Evolutionary conservation across 2,797 vertebrate species (phyloP), one percentile per base, ranked within the genome.

Genomic region (Chaetodon trifasciatus): DNA sequence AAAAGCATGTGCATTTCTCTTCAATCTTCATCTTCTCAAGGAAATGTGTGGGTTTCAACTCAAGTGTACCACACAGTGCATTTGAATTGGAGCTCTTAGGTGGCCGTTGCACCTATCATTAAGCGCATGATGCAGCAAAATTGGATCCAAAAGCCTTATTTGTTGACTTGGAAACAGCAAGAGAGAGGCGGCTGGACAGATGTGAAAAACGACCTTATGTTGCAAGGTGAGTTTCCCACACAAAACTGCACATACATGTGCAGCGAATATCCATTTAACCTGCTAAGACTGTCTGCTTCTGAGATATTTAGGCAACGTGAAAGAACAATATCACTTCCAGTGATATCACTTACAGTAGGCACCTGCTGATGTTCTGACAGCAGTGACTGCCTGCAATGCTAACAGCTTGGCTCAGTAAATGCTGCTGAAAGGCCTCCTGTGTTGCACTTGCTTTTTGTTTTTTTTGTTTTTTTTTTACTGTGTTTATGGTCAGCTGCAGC

Each of bases 351-450:
- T 35, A 56, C 40, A 70, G 60, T 7, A n/a, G 32, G 8, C 42
- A 9, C 73, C 79, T 23, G 64, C 57, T 72, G 64, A 40, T 78
- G 73, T 35, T 67, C 63, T 67, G 76, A 85, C 64, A 74, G 68
- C 65, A 42, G 57, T 10, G 4, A 21, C 56, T 53, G 57, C 37
- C 53, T 44, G 9, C 42, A 8, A 28, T 13, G 66, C 62, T 42
- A 67, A 70, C 53, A 78, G 79, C 42, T 32, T 3, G 44, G 57
- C 53, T 66, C 57, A n/a, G 39, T 62, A 28, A 55, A 63, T 70
- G 46, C 40, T 40, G 52, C 71, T 62, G 50, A 71, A 68, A 65
- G 52, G 50, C 35, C 35, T 32, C 44, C 23, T 52, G 37, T 28
- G 10, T 50, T 63, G 55, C 70, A 77, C 79, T 73, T 73, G 81